A percentile compares a stretch with the other conserved stretches of the same genome.
phyloP scores from a whole-genome alignment of 1,140 invertebrate genomes.

The Drosophila punjabiensis region DNA sequence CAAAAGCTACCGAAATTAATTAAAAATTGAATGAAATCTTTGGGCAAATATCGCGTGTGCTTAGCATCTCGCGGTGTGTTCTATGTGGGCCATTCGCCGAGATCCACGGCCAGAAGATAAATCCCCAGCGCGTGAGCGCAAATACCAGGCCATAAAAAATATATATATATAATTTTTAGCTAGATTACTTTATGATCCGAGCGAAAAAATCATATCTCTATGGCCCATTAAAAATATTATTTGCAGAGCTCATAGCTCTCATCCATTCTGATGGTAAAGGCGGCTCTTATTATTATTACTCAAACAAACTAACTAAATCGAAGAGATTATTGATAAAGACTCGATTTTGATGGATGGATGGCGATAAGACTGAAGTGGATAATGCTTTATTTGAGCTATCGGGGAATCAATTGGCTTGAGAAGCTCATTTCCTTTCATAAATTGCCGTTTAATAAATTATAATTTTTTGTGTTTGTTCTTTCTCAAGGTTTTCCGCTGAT shows the following conservation, averaged over 20 bases:
- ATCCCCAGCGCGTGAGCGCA: constrained; percentile 28
- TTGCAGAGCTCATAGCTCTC: constrained; percentile 5
- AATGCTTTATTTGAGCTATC: constrained; percentile 10
- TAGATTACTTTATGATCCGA: constrained; percentile 20
- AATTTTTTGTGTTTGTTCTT: background rate
- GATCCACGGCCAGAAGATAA: constrained; percentile 40
- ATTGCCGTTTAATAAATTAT: background rate
- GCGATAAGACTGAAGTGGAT: constrained; percentile 45
- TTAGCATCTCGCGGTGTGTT: constrained; percentile 29
- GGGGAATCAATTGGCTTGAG: background rate
- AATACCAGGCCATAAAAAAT: constrained; percentile 41
- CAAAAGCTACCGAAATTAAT: constrained; percentile 59
- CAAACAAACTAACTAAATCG: constrained; percentile 44
- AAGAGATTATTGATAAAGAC: constrained; percentile 45
- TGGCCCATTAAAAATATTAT: constrained; percentile 18
- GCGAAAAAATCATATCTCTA: constrained; percentile 14
- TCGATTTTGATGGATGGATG: constrained; percentile 57
- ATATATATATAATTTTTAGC: constrained; percentile 34
- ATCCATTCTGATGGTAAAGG: background rate
- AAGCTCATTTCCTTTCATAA: constrained; percentile 15
- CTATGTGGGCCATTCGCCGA: constrained; percentile 10
- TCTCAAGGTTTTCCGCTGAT: background rate
- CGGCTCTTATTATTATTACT: background rate
- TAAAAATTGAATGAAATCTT: constrained; percentile 67
- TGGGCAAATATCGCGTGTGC: constrained; percentile 64